Base-by-base conservation (phyloP, 2,888 invertebrate genomes). In the Helicoverpa assulta region DNA sequence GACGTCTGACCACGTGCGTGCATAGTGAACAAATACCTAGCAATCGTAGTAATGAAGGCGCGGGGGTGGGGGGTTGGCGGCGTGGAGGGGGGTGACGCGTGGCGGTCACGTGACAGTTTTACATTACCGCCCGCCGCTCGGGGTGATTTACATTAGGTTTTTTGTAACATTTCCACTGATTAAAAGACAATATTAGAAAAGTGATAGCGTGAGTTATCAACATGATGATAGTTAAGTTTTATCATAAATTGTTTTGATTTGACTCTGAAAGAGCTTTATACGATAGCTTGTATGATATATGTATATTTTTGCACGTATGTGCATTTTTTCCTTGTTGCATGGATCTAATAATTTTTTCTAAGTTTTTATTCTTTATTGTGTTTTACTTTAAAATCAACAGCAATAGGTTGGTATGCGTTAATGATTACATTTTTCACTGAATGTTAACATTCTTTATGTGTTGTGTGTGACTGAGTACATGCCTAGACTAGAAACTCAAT, bases 101-200 rank as follows among this genome's bases (percentile, higher is more conserved):
- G 95, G 81, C 91, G 67, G 91, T 89, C 95, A 95, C 95, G 95
- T 93, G 95, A 92, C 94, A 83, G 86, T 88, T 91, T 94, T 92
- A 94, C 89, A 91, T 93, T 90, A 88, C 89, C 83, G 85, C 82
- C 83, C 81, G 85, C 76, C 86, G 88, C 87, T 72, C 84, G 85
- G 91, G 90, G 91, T 90, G 90, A 85, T 87, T 89, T 91, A 90
- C 89, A 90, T 90, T 89, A 88, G 80, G 83, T 84, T 88, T 91
- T 90, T 87, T 87, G 87, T 88, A 73, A 82, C 81, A 79, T 82
- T 84, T 80, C 64, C 82, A 82, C 84, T 86, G 84, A 89, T 89
- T 87, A 87, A 87, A 88, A 86, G 84, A 86, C 82, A 85, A 85
- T 78, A 78, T 80, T 80, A 70, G 21, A 61, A 67, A 73, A 73